phyloP scores from a whole-genome alignment of 2,888 invertebrate species.

The Brachylomia viminalis region DNA sequence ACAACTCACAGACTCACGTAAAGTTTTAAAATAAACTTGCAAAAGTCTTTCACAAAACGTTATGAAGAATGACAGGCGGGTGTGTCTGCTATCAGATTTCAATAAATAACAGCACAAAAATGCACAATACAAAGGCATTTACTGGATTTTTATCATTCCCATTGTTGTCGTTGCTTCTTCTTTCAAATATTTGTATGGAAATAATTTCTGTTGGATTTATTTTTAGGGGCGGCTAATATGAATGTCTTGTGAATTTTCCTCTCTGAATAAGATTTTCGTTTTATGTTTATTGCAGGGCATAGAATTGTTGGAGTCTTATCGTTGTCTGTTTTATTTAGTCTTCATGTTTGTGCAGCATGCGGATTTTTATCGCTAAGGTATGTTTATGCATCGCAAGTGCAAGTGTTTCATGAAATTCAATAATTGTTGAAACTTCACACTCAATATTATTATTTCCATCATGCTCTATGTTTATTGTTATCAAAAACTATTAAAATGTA shows the following conservation, averaged over 20 bases:
- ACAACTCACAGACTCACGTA: slow-evolving; percentile 13
- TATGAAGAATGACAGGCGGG: slow-evolving; percentile 61
- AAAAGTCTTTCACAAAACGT: slow-evolving; percentile 46
- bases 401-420: not conserved
- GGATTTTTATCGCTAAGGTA: not conserved
- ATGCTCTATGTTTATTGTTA: not conserved
- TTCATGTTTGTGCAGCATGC: not conserved
- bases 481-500: not conserved
- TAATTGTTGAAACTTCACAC: not conserved
- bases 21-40: slow-evolving; percentile 54
- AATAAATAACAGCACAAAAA: slow-evolving; percentile 59
- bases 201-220: slow-evolving; percentile 38
- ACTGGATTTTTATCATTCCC: slow-evolving; percentile 53
- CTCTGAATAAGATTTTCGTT: slow-evolving; percentile 16
- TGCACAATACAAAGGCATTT: slow-evolving; percentile 53
- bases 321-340: not conserved
- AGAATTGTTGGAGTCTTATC: slow-evolving; percentile 1
- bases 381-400: not conserved
- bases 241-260: slow-evolving; percentile 13
- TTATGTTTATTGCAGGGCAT: not conserved
- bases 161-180: slow-evolving; percentile 36
- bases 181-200: slow-evolving; percentile 29
- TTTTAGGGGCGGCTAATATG: slow-evolving; percentile 37
- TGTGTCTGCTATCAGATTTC: slow-evolving; percentile 60
- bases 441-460: not conserved